Evolutionary conservation across 2,113 vertebrate genomes (phyloP), one percentile per base, ranked within the genome.

Genomic region (Xiphophorus maculatus): DNA sequence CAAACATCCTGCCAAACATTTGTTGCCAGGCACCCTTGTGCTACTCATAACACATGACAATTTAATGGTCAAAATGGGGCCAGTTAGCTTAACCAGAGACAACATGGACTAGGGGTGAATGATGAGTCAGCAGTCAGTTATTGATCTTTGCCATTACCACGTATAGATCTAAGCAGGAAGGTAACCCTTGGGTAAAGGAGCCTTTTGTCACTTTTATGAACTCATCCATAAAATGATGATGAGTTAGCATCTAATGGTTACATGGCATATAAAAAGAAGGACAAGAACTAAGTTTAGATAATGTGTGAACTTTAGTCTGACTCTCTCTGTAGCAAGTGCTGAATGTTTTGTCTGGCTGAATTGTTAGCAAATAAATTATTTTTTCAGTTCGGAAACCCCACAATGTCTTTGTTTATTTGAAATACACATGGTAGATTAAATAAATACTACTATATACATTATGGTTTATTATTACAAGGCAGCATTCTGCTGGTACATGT

Each of bases 51-150:
- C 86, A 88, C 84, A 85, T 84, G 86, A 86, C 87, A 90, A 77
- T 80, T 81, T 90, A 91, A 91, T 88, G 88, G 87, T 90, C 87
- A 84, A 90, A 58, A 91, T 71, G 78, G 85, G 87, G 88, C 90
- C 88, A 87, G 90, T 92, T 92, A 89, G 82, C 75, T 85, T 86
- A 84, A 84, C 86, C 81, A 79, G 33, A 91, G 86, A 85, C 83
- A 80, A 61, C 61, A 25, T 54, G 69, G 81, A 79, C 78, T 69
- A 63, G 72, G 70, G 79, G 67, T 73, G 85, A 90, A 80, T 82
- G 90, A 91, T 93, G 83, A 89, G 81, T 90, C 84, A 83, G 83
- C 82, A 85, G 76, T 54, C 35, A 28, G 69, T 69, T 90, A 90
- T 92, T 87, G 92, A 92, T 90, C 81, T 76, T 60, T 68, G 75